phyloP scores from a whole-genome alignment of 2,888 invertebrate genomes.

The Drosophila lutescens region DNA sequence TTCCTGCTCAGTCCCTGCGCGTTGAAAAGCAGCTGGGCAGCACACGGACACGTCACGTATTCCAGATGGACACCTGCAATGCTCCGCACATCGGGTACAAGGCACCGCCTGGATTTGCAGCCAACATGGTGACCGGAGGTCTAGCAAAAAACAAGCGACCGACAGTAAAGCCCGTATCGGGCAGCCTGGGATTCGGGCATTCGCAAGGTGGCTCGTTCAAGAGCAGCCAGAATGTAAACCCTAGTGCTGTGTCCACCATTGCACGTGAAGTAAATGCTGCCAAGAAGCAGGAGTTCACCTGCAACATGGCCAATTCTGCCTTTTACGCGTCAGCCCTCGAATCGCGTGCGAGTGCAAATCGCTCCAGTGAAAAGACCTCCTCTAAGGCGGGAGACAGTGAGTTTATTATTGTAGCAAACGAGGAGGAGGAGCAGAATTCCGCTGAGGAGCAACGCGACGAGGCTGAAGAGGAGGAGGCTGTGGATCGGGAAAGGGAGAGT shows the following conservation, averaged over 20 bases:
- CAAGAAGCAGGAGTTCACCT: conserved; percentile 41
- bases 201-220: neutral
- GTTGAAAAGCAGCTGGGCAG: conserved; percentile 61
- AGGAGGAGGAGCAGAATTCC: conserved; percentile 3
- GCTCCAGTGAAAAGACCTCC: neutral
- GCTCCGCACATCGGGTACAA: conserved; percentile 54
- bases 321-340: conserved; percentile 39
- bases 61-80: conserved; percentile 55
- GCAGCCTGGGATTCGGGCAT: conserved; percentile 42
- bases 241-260: conserved; percentile 54
- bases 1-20: conserved; percentile 70
- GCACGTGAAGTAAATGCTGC: conserved; percentile 55
- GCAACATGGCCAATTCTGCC: conserved; percentile 43
- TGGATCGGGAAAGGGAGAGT: conserved; percentile 12
- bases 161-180: neutral
- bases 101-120: neutral
- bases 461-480: conserved; percentile 13
- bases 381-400: neutral
- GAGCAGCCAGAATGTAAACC: conserved; percentile 37
- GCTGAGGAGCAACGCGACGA: conserved; percentile 6
- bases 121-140: conserved; percentile 5
- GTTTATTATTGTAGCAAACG: neutral
- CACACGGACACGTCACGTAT: conserved; percentile 43
- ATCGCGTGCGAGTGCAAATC: no score
- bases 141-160: neutral